phyloP scores from a whole-genome alignment of 2,113 vertebrate species.

The Monopterus albus region DNA sequence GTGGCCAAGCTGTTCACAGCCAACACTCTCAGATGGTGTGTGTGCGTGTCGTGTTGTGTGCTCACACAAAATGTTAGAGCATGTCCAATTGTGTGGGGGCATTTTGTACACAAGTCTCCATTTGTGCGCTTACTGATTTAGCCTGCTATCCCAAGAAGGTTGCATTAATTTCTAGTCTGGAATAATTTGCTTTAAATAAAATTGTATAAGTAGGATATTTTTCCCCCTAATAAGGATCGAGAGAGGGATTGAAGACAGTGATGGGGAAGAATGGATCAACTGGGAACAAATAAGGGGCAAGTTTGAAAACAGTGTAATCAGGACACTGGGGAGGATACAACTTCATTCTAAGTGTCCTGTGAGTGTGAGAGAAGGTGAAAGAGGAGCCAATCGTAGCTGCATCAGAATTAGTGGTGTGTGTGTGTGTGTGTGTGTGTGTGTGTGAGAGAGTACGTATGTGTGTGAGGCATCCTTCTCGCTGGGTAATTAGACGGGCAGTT shows the following conservation, averaged over 20 bases:
- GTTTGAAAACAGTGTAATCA: constrained; percentile 66
- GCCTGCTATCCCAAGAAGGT: constrained; percentile 39
- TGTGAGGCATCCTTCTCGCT: constrained; percentile 61
- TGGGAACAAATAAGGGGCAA: constrained; percentile 32
- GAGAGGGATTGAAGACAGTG: constrained; percentile 22
- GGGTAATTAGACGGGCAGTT: constrained; percentile 78
- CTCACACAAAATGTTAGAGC: constrained; percentile 63
- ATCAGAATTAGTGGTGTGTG: constrained; percentile 37
- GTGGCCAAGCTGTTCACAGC: constrained; percentile 80
- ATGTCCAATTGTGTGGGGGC: constrained; percentile 73
- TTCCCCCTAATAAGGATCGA: constrained; percentile 29
- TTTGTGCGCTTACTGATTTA: constrained; percentile 60
- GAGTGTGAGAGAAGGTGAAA: constrained; percentile 38
- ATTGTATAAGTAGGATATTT: constrained; percentile 12
- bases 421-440: constrained; percentile 22
- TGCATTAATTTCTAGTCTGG: constrained; percentile 55
- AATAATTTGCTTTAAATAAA: constrained; percentile 44
- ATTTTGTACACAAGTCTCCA: constrained; percentile 70
- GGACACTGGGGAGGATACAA: constrained; percentile 54
- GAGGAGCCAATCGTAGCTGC: constrained; percentile 42
- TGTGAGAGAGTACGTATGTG: constrained; percentile 17
- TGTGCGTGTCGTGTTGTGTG: constrained; percentile 50
- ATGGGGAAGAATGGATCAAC: constrained; percentile 40
- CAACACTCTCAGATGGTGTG: constrained; percentile 79
- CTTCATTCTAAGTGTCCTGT: constrained; percentile 38